These are phyloP conservation scores for Saimiri boliviensis DNA, from an alignment of 2,113 vertebrate species.

Conservation along the genomic window DNA sequence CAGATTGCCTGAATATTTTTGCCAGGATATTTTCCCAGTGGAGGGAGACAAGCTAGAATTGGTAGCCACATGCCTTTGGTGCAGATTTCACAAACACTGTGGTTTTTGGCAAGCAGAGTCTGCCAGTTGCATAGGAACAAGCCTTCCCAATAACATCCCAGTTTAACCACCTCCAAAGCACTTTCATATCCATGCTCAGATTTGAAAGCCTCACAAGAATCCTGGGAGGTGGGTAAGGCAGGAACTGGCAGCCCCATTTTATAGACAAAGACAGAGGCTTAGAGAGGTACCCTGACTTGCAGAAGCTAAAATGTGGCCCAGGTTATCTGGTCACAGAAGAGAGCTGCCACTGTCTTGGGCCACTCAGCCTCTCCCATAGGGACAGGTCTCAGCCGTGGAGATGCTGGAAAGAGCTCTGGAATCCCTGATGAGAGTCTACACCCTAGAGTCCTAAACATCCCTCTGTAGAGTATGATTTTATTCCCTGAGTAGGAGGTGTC, in stretches of 20 bases:
- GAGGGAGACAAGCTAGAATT: not conserved
- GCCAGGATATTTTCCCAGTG: not conserved
- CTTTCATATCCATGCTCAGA: rapidly evolving
- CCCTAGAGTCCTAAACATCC: constrained; percentile 60
- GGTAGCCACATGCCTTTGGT: not conserved
- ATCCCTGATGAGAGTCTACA: constrained; percentile 42
- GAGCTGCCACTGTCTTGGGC: not conserved
- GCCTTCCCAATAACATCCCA: not conserved
- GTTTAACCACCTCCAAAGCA: not conserved
- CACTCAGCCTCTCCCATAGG: constrained; percentile 51
- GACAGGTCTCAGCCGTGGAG: constrained; percentile 61
- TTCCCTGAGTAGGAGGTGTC: rapidly evolving
- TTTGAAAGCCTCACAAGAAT: not conserved
- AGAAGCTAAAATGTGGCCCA: not conserved
- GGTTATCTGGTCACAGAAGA: not conserved
- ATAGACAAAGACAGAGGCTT: not conserved
- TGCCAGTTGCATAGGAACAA: not conserved
- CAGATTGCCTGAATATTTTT: not conserved
- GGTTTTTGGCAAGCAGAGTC: not conserved
- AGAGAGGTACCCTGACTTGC: not conserved
- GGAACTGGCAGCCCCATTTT: not conserved
- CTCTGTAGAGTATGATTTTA: not conserved
- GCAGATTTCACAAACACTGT: not conserved
- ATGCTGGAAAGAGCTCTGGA: constrained; percentile 69
- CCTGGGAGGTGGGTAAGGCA: not conserved